A percentile compares a stretch with the other conserved stretches of the same genome.
Conservation (phyloP, 1,140 invertebrate species). For the Chymomyza costata region DNA sequence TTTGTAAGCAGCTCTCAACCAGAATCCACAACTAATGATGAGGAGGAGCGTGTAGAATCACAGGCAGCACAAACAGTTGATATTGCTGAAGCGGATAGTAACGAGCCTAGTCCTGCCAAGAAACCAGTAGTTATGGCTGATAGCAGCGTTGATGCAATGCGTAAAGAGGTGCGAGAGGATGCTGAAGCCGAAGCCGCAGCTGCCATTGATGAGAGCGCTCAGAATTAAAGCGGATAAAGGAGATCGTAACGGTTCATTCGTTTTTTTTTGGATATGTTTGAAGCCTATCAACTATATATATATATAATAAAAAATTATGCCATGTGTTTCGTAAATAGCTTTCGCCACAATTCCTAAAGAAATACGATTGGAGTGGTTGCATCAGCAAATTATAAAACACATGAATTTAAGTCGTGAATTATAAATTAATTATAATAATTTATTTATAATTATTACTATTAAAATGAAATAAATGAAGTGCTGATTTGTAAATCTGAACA, state of each 20-base stretch:
- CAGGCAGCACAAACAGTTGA: constrained; percentile 12
- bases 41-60: constrained; percentile 40
- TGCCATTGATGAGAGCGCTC: constrained; percentile 29
- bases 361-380: too few species aligned
- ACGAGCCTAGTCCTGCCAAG: constrained; percentile 69
- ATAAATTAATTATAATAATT: constrained; percentile 72
- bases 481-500: constrained; percentile 55
- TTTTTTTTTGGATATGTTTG: constrained; percentile 33
- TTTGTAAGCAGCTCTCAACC: constrained; percentile 41
- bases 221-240: too few species aligned
- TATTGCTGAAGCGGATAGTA: constrained; percentile 51
- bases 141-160: constrained; percentile 42
- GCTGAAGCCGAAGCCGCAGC: constrained; percentile 27
- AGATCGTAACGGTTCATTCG: constrained; percentile 33
- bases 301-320: constrained; percentile 17
- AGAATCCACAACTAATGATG: constrained; percentile 54
- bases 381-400: constrained; percentile 41
- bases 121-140: constrained; percentile 42
- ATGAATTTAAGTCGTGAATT: constrained; percentile 40
- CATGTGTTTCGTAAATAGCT: too few species aligned
- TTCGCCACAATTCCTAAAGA: too few species aligned
- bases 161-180: constrained; percentile 20
- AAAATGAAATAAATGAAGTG: constrained; percentile 67
- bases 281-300: constrained; percentile 11
- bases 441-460: constrained; percentile 68